phyloP scores from a whole-genome alignment of 2,797 vertebrate genomes.

The Sebastes alutus region DNA sequence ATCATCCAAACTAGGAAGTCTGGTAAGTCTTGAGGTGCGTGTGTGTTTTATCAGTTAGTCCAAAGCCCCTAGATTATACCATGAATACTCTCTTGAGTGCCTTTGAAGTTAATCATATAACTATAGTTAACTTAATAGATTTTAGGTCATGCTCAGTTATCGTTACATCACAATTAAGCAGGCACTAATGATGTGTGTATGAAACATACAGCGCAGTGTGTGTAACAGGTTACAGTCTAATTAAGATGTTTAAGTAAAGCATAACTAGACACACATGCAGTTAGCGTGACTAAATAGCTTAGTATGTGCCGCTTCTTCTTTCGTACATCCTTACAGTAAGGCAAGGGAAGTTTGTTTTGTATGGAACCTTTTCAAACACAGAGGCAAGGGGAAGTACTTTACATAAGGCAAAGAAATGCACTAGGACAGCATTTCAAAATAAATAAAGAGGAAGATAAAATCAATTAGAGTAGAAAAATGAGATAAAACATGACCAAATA shows the following conservation, averaged over 20 bases:
- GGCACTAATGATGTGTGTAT: not conserved
- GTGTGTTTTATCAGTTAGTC: not conserved
- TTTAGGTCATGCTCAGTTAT: not conserved
- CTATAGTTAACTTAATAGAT: not conserved
- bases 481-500: not conserved
- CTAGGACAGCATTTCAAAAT: not conserved
- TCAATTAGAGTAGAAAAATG: not conserved
- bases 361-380: not conserved
- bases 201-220: not conserved
- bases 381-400: not conserved
- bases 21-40: constrained; percentile 83
- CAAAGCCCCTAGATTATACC: not conserved
- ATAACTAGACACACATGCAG: not conserved
- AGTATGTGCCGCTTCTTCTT: not conserved
- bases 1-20: constrained; percentile 96
- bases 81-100: not conserved
- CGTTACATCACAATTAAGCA: not conserved
- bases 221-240: not conserved
- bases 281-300: not conserved
- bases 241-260: not conserved
- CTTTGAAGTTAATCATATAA: not conserved
- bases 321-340: not conserved
- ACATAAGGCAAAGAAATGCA: not conserved
- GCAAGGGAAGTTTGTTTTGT: not conserved
- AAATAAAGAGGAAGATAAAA: not conserved